Evolutionary conservation across 1,140 invertebrate species (phyloP), one percentile per base, ranked within the genome.

Genomic region (Parapsyche elsis): DNA sequence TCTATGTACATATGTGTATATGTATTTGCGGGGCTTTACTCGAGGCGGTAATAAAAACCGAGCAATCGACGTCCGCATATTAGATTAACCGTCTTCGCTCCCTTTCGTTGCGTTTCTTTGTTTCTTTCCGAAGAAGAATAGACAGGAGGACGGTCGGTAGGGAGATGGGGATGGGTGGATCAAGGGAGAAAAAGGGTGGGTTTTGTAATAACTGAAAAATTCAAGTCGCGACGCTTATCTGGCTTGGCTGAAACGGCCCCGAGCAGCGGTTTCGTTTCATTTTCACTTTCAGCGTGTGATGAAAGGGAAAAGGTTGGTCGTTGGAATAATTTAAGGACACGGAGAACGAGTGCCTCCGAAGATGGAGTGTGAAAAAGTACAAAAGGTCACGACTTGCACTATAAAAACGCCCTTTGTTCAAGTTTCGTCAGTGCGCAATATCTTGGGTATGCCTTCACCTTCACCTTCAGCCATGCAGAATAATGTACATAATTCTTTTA

Each of bases 1-100:
- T 38, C 1, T 38, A 38, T 38, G 30, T 38, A 38, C 30, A 38
- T 38, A 38, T 38, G 30, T 38, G 7, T 38, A 38, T 38, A 38
- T 19, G 49, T n/a, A 53, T 53, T 53, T 53, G 12, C 2, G 12
- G 10, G 12, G 49, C 49, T 53, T 53, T 53, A 53, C 16, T 19
- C 49, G 49, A 14, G 57, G 30, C 57, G n/a, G 57, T 21, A 19
- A 61, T 61, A 61, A 61, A 61, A 61, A 61, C 57, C n/a, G 7
- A 61, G 1, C 57, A 61, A 61, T 61, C 57, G 57, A 61, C 57
- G 57, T 61, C 21, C 57, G 57, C 57, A 61, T 61, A 61, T 61
- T 61, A 61, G 57, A 61, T 61, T 61, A 61, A 61, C 57, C 16
- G 21, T 21, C n/a, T 61, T 16, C 9, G 57, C 57, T 21, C 57